phyloP scores from a whole-genome alignment of 1,140 invertebrate genomes.

The Polypedilum pembai region DNA sequence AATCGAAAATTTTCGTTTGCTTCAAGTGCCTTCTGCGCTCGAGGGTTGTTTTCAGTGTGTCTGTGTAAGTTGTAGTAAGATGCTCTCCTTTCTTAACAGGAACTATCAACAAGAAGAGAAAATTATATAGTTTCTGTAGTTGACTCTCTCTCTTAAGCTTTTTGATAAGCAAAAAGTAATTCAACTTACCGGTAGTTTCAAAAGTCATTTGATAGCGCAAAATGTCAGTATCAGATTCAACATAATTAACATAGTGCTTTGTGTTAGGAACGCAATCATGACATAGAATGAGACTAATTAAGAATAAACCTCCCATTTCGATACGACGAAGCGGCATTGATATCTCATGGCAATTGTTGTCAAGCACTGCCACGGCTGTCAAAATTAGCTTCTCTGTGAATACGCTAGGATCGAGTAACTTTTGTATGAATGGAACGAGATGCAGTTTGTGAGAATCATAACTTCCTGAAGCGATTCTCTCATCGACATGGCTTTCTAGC shows the following conservation, averaged over 20 bases:
- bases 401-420: slow-evolving; percentile 48
- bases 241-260: slow-evolving; percentile 36
- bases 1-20: slow-evolving; percentile 56
- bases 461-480: slow-evolving; percentile 50
- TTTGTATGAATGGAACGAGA: slow-evolving; percentile 52
- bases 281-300: slow-evolving; percentile 53
- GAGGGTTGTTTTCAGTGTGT: slow-evolving; percentile 57
- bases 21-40: slow-evolving; percentile 53
- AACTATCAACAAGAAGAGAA: neutral
- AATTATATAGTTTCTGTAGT: neutral
- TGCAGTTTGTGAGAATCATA: slow-evolving; percentile 53
- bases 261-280: slow-evolving; percentile 60
- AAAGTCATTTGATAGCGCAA: slow-evolving; percentile 21
- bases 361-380: slow-evolving; percentile 56
- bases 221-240: slow-evolving; percentile 16
- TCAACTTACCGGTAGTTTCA: slow-evolving; percentile 21
- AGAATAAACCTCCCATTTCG: slow-evolving; percentile 52
- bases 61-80: slow-evolving; percentile 58
- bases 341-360: slow-evolving; percentile 60
- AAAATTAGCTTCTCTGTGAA: slow-evolving; percentile 53
- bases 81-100: slow-evolving; percentile 54
- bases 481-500: slow-evolving; percentile 54
- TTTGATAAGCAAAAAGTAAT: neutral
- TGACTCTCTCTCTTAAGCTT: neutral
- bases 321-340: slow-evolving; percentile 43